These are phyloP conservation scores for Aselliscus stoliczkanus DNA, from an alignment of 2,797 vertebrate genomes.

Conservation along the genomic window DNA sequence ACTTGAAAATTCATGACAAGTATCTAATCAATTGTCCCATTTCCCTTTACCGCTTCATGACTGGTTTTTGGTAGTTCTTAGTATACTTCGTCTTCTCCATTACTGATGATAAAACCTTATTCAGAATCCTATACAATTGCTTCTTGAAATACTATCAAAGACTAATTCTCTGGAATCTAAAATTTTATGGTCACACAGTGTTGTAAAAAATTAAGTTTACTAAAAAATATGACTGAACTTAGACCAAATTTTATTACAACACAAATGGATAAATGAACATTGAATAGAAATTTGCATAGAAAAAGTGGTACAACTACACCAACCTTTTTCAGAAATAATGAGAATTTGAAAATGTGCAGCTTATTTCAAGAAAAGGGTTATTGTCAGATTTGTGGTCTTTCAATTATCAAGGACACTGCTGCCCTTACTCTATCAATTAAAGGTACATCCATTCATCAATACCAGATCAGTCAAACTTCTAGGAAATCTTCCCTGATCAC, in stretches of 20 bases:
- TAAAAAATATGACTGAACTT: background rate
- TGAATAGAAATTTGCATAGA: background rate
- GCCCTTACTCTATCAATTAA: background rate
- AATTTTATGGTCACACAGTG: background rate
- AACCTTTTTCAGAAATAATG: background rate
- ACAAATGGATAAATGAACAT: background rate
- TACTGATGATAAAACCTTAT: background rate
- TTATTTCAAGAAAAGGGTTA: background rate
- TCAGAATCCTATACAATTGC: background rate
- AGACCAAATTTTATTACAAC: background rate
- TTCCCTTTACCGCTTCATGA: background rate
- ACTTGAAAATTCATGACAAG: background rate
- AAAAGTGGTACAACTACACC: background rate
- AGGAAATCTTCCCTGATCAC: background rate
- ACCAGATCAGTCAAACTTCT: background rate
- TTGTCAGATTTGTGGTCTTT: background rate
- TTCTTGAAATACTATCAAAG: constrained; percentile 27
- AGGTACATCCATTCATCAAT: background rate
- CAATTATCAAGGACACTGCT: background rate
- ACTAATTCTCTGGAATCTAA: constrained; percentile 35
- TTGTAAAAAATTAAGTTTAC: constrained; percentile 31
- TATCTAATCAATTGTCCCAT: constrained; percentile 24
- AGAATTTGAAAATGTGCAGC: background rate
- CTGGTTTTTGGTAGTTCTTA: background rate
- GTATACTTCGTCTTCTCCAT: background rate